Base-by-base conservation (phyloP, 1,140 invertebrate species). In the Apocrypta bakeri region DNA sequence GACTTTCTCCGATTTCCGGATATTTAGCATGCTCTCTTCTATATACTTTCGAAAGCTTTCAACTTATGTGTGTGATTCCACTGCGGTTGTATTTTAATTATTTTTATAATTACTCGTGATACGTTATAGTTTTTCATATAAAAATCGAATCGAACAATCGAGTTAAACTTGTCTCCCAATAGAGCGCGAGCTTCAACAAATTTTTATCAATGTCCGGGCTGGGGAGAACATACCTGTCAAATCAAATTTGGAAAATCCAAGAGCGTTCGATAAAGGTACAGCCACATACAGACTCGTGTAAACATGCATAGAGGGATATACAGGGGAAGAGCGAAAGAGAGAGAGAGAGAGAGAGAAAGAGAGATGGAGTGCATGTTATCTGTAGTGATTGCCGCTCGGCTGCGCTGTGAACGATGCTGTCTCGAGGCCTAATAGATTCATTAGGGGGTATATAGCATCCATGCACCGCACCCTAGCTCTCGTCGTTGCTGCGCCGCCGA, bases 371-470 rank as follows among this genome's bases (percentile, higher is more conserved):
- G 24, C 80, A 84, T 84, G 87, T 87, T 88, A 84, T 87, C 86
- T 76, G 84, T 78, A 84, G 87, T 86, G 88, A 89, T 89, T 88
- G 87, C 84, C 81, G 81, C 75, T 29, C 64, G 27, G 64, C 64
- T 25, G 64, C 40, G 81, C 61, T 25, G 86, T 85, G 85, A 82
- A 76, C 83, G 84, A 86, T 85, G 85, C 82, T 87, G 84, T 66
- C 83, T 69, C 68, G 61, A 17, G 66, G 86, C 82, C 85, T 89
- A 89, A 89, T 89, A 88, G 87, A 89, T 89, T 88, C 87, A 89
- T 89, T 89, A 89, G 87, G 85, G 87, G 85, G 48, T 56, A 17
- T 56, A 56, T 56, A 56, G 17, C 17, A 6, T 7, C 21, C 17
- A n/a, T n/a, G 21, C 42, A 37, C 33, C 33, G 11, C 48, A 56